Base-by-base conservation (phyloP, 2,113 vertebrate genomes). In the Ranitomeya variabilis region DNA sequence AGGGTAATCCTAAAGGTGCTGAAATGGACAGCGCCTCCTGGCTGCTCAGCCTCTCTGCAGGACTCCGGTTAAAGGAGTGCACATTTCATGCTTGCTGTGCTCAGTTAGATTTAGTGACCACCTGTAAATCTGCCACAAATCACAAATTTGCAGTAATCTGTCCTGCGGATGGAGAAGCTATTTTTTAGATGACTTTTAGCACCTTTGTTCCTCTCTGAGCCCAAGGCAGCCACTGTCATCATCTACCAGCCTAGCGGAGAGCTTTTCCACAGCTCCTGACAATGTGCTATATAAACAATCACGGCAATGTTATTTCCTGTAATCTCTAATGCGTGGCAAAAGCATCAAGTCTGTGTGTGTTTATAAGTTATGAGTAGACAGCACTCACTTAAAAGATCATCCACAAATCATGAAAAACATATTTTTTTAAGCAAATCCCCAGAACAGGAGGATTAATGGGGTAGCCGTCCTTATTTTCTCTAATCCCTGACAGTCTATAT, bases 401-500 rank as follows among this genome's bases (percentile, higher is more conserved):
- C 87, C 76, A 85, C 87, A 89, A 89, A 89, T 85, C 87, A 89
- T 85, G 82, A 78, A 89, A 89, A 89, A 85, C 87, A 89, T 89
- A 89, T 89, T 85, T 87, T 86, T 89, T 89, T 84, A 85, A 89
- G 59, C 81, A 89, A 89, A 89, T 89, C 87, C 87, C 82, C 60
- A 82, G 87, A 89, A 89, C 82, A 85, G 87, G 87, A 89, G 87
- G 87, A 89, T 89, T 89, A 89, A 89, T 89, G 73, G 82, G 80
- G 73, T 66, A 89, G 87, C 60, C 73, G 74, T 89, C 82, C 87
- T 89, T 89, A 89, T 89, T 89, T 89, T 66, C 87, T 84, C 73
- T 89, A 89, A 89, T 89, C 87, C 87, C 87, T 89, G 87, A 85
- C 87, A 89, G 74, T 79, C 87, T 85, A 89, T 89, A 89, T 89